These are phyloP conservation scores for Phaedon cochleariae DNA, from an alignment of 2,888 invertebrate species.

Conservation along the genomic window DNA sequence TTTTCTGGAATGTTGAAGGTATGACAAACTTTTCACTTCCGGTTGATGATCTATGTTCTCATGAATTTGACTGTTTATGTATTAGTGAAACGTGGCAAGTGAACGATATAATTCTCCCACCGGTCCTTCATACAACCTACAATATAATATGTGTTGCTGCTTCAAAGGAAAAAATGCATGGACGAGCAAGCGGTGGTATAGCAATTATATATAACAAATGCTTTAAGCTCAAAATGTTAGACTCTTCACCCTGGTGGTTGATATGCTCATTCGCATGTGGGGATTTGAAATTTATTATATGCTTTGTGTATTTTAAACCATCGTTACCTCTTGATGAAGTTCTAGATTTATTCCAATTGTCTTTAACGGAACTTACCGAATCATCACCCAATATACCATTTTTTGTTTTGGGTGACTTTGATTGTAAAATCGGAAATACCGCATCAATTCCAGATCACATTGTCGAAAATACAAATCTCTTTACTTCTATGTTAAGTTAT, in stretches of 20 bases:
- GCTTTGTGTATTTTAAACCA: background rate
- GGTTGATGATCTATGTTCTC: constrained; percentile 5
- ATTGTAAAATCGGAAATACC: background rate
- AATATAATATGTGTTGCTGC: background rate
- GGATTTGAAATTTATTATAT: constrained; percentile 1
- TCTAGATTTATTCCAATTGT: background rate
- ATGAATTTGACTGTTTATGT: background rate
- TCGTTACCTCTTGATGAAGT: background rate
- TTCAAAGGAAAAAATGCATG: too few relatives aligned
- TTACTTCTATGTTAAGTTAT: background rate
- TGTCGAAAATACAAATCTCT: background rate
- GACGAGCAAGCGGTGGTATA: too few relatives aligned
- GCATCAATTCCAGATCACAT: background rate
- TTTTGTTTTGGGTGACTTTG: background rate
- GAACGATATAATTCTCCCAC: background rate
- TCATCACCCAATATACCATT: background rate
- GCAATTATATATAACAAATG: background rate
- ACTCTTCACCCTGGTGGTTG: constrained; percentile 4
- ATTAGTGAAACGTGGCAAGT: background rate
- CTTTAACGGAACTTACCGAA: background rate
- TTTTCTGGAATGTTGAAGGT: constrained; percentile 5
- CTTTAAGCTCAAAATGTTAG: background rate
- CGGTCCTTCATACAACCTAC: background rate
- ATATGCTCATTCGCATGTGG: constrained; percentile 3
- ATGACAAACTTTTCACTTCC: background rate